Conservation (phyloP, 2,797 vertebrate species). For the Tympanoctomys barrerae region DNA sequence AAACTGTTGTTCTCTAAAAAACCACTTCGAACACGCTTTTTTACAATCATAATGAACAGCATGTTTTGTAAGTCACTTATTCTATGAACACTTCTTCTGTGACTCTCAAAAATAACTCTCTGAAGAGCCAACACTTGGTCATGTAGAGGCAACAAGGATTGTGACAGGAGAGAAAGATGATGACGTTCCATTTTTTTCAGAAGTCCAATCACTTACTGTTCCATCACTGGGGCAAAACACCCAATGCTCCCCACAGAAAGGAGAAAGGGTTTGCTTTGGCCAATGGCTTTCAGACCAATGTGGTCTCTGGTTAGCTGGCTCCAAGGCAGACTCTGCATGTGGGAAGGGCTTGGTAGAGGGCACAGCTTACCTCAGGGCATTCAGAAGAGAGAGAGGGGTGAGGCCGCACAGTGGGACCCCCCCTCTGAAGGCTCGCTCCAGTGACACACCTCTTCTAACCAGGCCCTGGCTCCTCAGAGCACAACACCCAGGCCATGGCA, state of each 20-base stretch:
- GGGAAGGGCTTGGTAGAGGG: too few relatives aligned
- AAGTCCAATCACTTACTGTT: background rate
- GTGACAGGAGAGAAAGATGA: too few relatives aligned
- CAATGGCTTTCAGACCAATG: background rate
- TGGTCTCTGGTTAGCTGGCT: background rate
- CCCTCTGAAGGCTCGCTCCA: background rate
- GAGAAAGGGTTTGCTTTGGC: background rate
- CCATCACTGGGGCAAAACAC: background rate
- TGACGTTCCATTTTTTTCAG: slow-evolving; percentile 46
- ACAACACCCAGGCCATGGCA: too few relatives aligned
- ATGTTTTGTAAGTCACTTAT: background rate
- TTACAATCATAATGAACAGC: background rate
- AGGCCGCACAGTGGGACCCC: background rate
- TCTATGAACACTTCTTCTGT: background rate
- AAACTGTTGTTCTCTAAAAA: background rate
- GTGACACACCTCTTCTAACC: background rate
- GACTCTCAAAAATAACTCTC: background rate
- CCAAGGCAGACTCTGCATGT: background rate
- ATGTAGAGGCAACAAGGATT: background rate
- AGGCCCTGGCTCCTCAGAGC: background rate
- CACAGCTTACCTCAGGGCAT: background rate
- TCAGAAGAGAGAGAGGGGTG: background rate
- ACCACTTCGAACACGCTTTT: background rate
- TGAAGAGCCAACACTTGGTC: background rate
- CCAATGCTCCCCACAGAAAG: too few relatives aligned